These are phyloP conservation scores for Drosophila mauritiana DNA, from an alignment of 1,140 invertebrate species.

Conservation along the genomic window DNA sequence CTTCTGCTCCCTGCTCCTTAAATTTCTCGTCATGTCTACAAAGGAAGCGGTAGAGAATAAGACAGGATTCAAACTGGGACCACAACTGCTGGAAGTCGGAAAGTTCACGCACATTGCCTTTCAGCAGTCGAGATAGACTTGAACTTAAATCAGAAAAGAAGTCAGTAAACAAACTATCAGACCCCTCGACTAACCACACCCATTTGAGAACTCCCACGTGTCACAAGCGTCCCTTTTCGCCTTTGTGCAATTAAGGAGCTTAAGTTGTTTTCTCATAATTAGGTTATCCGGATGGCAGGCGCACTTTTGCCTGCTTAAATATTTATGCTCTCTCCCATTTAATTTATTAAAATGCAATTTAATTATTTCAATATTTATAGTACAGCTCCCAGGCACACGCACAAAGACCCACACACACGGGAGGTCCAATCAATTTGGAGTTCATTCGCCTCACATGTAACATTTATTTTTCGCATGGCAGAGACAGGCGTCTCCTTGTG, in stretches of 20 bases:
- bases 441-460: slow-evolving; percentile 51
- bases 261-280: slow-evolving; percentile 36
- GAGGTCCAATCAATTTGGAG: slow-evolving; percentile 43
- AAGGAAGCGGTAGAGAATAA: background rate
- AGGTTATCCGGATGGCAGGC: slow-evolving; percentile 7
- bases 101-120: background rate
- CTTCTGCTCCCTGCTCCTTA: background rate
- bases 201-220: background rate
- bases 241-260: slow-evolving; percentile 42
- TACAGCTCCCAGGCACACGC: background rate
- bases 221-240: slow-evolving; percentile 14
- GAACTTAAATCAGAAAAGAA: slow-evolving; percentile 11
- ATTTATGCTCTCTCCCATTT: slow-evolving; percentile 32
- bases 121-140: background rate
- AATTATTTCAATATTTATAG: slow-evolving; percentile 62
- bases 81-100: slow-evolving; percentile 11
- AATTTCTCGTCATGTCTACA: slow-evolving; percentile 18
- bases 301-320: slow-evolving; percentile 13
- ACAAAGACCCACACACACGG: background rate
- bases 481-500: slow-evolving; percentile 20
- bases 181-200: slow-evolving; percentile 9
- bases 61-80: background rate
- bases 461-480: slow-evolving; percentile 50
- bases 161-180: slow-evolving; percentile 1
- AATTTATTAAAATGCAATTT: slow-evolving; percentile 64